Evolutionary conservation across 2,888 invertebrate genomes (phyloP).

Genomic region (Drosophila fungiperda): DNA sequence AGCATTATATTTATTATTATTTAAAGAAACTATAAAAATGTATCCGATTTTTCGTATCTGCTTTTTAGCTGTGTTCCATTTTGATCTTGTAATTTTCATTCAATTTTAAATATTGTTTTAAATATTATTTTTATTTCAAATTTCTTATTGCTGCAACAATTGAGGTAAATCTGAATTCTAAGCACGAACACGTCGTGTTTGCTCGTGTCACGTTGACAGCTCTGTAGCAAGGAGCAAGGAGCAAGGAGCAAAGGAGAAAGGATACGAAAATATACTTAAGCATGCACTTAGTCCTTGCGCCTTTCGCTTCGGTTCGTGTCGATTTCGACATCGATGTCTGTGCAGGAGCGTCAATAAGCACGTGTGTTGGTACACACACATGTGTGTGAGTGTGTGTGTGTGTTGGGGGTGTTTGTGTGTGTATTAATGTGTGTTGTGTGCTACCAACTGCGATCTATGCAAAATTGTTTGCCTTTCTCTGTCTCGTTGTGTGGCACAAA

Average conservation of each 20-base stretch:
- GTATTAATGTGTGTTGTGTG: slow-evolving; percentile 48
- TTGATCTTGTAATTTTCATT: no score
- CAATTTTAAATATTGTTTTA: no score
- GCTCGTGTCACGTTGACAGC: slow-evolving; percentile 4
- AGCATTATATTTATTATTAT: no score
- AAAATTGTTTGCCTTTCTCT: slow-evolving; percentile 70
- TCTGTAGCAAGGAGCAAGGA: slow-evolving; percentile 32
- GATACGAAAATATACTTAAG: slow-evolving; percentile 71
- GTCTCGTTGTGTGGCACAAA: slow-evolving; percentile 24
- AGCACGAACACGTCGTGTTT: not conserved
- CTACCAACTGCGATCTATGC: slow-evolving; percentile 75
- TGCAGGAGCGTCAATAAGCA: slow-evolving; percentile 72
- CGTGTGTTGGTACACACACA: slow-evolving; percentile 3
- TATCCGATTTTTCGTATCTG: no score
- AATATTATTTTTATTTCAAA: no score
- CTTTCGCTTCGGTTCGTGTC: slow-evolving; percentile 64
- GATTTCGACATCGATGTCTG: slow-evolving; percentile 70
- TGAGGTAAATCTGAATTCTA: no score
- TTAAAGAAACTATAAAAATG: no score
- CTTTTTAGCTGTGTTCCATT: no score
- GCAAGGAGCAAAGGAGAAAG: slow-evolving; percentile 20
- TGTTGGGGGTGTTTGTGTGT: slow-evolving; percentile 12
- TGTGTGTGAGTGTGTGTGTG: slow-evolving; percentile 13
- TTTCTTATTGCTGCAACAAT: no score
- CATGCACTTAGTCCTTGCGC: slow-evolving; percentile 80